Percentiles rank a stretch among this genome's conserved stretches.
These are phyloP conservation scores for Eretmocerus hayati DNA, from an alignment of 2,888 invertebrate species.

Conservation along the genomic window DNA sequence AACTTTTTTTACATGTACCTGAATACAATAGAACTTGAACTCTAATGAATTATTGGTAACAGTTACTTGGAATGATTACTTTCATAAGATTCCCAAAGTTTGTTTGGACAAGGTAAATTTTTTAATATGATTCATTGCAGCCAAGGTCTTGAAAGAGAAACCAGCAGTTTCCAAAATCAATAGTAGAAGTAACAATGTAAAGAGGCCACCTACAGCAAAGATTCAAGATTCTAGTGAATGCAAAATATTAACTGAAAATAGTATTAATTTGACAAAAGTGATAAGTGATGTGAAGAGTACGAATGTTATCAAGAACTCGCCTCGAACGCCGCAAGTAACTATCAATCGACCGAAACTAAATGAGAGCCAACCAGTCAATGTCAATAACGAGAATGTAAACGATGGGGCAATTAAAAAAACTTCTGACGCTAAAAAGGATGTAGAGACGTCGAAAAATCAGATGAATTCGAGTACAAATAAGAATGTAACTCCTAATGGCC, in stretches of 20 bases:
- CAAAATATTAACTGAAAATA: slow-evolving; percentile 26
- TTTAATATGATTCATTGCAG: slow-evolving; percentile 18
- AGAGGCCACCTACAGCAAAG: slow-evolving; percentile 25
- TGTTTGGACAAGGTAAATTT: neutral
- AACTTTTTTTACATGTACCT: slow-evolving; percentile 16
- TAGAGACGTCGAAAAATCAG: slow-evolving; percentile 33
- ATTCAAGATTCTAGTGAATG: slow-evolving; percentile 27
- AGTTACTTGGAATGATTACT: neutral
- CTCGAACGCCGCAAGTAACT: slow-evolving; percentile 10
- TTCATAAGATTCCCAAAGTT: neutral
- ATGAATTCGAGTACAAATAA: slow-evolving; percentile 32
- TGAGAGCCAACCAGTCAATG: slow-evolving; percentile 6
- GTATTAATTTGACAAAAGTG: slow-evolving; percentile 22
- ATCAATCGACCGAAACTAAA: slow-evolving; percentile 7
- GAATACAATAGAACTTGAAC: neutral
- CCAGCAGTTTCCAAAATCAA: slow-evolving; percentile 26
- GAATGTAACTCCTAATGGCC: slow-evolving; percentile 8
- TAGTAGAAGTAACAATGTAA: slow-evolving; percentile 26
- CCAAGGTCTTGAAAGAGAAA: slow-evolving; percentile 30
- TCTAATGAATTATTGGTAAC: neutral
- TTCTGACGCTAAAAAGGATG: slow-evolving; percentile 24
- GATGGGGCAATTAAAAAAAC: slow-evolving; percentile 19
- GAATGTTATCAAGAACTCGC: slow-evolving; percentile 12
- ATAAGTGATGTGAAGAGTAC: slow-evolving; percentile 24
- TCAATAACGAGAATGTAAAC: slow-evolving; percentile 21